Percentiles rank a stretch among this genome's conserved stretches.
Conservation (phyloP, 2,797 vertebrate genomes). For the Somateria mollissima region DNA sequence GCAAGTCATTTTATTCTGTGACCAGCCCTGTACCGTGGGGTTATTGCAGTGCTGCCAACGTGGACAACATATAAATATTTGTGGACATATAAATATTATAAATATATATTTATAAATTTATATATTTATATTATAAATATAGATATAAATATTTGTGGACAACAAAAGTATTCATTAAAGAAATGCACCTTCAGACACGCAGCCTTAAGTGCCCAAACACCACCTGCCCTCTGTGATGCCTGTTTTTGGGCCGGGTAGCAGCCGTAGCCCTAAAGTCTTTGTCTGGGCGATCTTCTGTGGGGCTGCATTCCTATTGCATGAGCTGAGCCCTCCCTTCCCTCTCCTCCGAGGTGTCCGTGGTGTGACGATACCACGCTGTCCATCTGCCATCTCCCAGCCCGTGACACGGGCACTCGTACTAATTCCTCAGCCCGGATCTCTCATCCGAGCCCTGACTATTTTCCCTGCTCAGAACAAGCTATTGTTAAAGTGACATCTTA, state of each 20-base stretch:
- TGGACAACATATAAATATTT: constrained; percentile 29
- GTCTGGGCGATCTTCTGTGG: not conserved
- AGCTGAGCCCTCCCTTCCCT: not conserved
- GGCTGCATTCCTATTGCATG: rapidly evolving
- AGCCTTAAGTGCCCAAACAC: constrained; percentile 21
- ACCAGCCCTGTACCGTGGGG: not conserved
- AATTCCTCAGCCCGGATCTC: not conserved
- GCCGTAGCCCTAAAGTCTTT: not conserved
- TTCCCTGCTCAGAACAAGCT: not conserved
- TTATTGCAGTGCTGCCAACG: constrained; percentile 16
- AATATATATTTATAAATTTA: too few species aligned
- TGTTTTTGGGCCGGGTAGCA: not conserved
- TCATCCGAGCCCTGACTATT: not conserved
- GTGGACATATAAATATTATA: constrained; percentile 26
- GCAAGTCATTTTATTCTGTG: not conserved
- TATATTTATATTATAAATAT: too few species aligned
- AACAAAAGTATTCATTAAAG: constrained; percentile 49
- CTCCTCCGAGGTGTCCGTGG: not conserved
- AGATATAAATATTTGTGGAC: constrained; percentile 26
- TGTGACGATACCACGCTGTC: rapidly evolving
- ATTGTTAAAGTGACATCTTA: constrained; percentile 44
- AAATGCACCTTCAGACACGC: not conserved
- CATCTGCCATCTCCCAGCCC: not conserved
- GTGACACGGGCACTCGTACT: rapidly evolving
- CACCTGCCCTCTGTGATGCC: not conserved